Evolutionary conservation across 2,888 invertebrate genomes (phyloP), one percentile per base, ranked within the genome.

Genomic region (Troides aeacus): DNA sequence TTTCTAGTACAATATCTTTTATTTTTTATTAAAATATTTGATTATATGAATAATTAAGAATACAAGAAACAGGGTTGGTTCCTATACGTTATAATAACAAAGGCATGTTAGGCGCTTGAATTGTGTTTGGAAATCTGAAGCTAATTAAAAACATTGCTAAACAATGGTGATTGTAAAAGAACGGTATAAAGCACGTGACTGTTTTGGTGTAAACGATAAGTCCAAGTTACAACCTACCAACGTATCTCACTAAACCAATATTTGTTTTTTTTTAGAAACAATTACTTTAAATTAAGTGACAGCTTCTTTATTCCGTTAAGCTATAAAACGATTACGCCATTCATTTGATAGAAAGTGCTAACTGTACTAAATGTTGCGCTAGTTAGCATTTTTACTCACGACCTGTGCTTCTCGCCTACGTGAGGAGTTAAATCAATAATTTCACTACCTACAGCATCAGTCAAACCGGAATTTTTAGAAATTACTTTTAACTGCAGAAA

Each of bases 101-200:
- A 62, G 59, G 46, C 46, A 57, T 46, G 64, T 62, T 50, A 68
- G 50, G 30, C 46, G 62, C 64, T 64, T 46, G 61, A n/a, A 61
- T 57, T 42, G 64, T 65, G 65, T 69, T 65, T 62, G 65, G 69
- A 65, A 69, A 69, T 46, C 57, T 57, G 36, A 46, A 62, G 64
- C 69, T 62, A 69, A 69, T 69, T 69, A 69, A 69, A 69, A 69
- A 69, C 64, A 69, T 69, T 72, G 58, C 72, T 58, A 69, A 72
- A 72, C 72, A 72, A 72, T 72, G 69, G 72, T 69, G 69, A 69
- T 71, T 71, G 72, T 72, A 69, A 63, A 63, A 42, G 66, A 71
- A 67, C 69, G 64, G 71, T 68, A 63, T 62, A 59, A 65, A 61
- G 64, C 64, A 72, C 69, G 69, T 72, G 72, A 72, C 69, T 59